Base-by-base conservation (phyloP, 2,797 vertebrate genomes). In the Nothura maculosa region DNA sequence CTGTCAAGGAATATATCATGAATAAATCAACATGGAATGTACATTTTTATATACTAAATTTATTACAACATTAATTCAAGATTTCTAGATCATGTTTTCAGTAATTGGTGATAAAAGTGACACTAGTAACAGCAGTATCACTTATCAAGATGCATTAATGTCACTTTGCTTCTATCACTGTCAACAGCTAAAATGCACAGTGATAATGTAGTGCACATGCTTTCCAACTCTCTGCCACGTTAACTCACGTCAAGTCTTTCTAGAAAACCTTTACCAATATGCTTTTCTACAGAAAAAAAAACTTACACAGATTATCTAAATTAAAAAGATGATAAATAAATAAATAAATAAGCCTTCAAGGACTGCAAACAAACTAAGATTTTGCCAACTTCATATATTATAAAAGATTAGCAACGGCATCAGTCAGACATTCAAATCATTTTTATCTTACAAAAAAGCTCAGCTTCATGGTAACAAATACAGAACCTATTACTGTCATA, bases 91-190 rank as follows among this genome's bases (percentile, higher is more conserved):
- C 81, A 43, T 5, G 78, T 95, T 96, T 96, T 94, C 69, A 60
- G 0, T 43, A 81, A 62, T 9, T 96, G 79, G 57, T 91, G 70
- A 92, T 79, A 89, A 93, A 96, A 94, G 48, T 92, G 88, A 40
- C 74, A 72, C 27, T 64, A 72, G 15, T 67, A 94, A 94, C 40
- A 27, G 66, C 94, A 91, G 27, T 32, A 89, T 90, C 90, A 86
- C 80, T 90, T 94, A 76, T 85, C 48, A 70, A 90, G 70, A 87
- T 52, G 57, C 40, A 10, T 47, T 96, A 79, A 85, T 87, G 79
- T 92, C 94, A 91, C 72, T 61, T 94, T 83, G 52, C 66, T 69
- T 88, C 52, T 95, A 74, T 89, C 92, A 90, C 72, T 96, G 90
- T 68, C 92, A 87, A 87, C 30, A 90, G 89, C 79, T 73, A 73